Evolutionary conservation across 1,140 invertebrate genomes (phyloP), one percentile per base, ranked within the genome.

Genomic region (Zaprionus tsacasi): DNA sequence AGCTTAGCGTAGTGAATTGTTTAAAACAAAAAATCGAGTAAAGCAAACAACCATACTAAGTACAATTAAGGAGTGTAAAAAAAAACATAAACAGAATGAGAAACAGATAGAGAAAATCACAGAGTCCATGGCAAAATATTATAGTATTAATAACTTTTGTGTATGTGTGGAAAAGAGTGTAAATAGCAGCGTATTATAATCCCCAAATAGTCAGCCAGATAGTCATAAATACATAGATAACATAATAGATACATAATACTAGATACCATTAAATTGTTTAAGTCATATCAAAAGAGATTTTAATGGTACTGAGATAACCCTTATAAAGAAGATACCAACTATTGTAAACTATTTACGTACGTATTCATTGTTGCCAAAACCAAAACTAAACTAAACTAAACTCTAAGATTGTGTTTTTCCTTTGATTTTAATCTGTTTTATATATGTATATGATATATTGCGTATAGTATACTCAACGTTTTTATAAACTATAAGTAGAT

Each of bases 211-310:
- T 8, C 17, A 21, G 15, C 15, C 45, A 45, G 17, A 25, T 21
- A 17, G 15, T 25, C 15, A 25, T 21, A 17, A 7, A 50, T 45
- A 15, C 7, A 45, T n/a, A n/a, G n/a, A n/a, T n/a, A n/a, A n/a
- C n/a, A n/a, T 7, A 45, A 45, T 45, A 50, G 21, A 50, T 12
- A 50, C 45, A 17, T 50, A 25, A 11, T 50, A 25, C 10, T 45
- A 45, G 40, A 75, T 78, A 81, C 75, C 75, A 78, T 71, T 67
- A 82, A 80, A 80, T 82, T 91, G 88, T 86, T 90, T 81, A 90
- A 90, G 80, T 90, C 87, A 90, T 90, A 90, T 90, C 87, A 90
- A 80, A 91, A 77, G 83, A 82, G 77, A 87, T 87, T 87, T 70
- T 72, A 87, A 87, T 87, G 82, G 77, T 88, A 88, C 83, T 87